These are phyloP conservation scores for Agonopterix arenella DNA, from an alignment of 2,888 invertebrate species.

Conservation along the genomic window DNA sequence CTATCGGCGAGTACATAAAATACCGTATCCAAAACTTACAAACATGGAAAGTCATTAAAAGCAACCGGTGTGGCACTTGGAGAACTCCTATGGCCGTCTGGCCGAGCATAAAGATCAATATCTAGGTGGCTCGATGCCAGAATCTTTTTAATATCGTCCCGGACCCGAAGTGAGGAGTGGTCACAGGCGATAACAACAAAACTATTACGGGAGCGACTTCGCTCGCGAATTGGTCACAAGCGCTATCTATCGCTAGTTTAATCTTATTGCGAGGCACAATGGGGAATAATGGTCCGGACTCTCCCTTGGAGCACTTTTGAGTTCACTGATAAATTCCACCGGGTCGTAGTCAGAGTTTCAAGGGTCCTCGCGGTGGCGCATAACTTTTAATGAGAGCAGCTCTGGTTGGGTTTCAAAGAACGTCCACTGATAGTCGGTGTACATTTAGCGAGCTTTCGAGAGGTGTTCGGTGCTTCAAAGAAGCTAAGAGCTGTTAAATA, in stretches of 20 bases:
- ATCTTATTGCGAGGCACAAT: slow-evolving; percentile 67
- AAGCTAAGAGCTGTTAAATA: too few species aligned
- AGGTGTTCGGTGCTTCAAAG: too few species aligned
- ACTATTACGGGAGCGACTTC: slow-evolving; percentile 63
- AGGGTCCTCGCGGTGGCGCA: slow-evolving; percentile 49
- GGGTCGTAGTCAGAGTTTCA: slow-evolving; percentile 40
- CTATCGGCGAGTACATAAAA: slow-evolving; percentile 51
- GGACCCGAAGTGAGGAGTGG: slow-evolving; percentile 64
- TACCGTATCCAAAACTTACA: slow-evolving; percentile 57
- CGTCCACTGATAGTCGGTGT: slow-evolving; percentile 34
- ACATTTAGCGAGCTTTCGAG: slow-evolving; percentile 18
- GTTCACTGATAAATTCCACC: slow-evolving; percentile 57
- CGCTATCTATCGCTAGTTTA: slow-evolving; percentile 47
- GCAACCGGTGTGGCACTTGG: slow-evolving; percentile 63
- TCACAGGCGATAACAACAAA: slow-evolving; percentile 70
- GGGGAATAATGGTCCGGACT: slow-evolving; percentile 54
- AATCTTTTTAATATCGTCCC: slow-evolving; percentile 74
- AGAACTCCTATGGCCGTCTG: slow-evolving; percentile 66
- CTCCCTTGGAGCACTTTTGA: slow-evolving; percentile 57
- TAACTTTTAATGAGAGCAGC: slow-evolving; percentile 67
- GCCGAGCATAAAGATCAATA: slow-evolving; percentile 74
- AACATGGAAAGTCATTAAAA: slow-evolving; percentile 73
- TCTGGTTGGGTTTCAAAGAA: slow-evolving; percentile 53
- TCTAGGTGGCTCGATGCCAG: slow-evolving; percentile 70
- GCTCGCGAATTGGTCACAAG: slow-evolving; percentile 50